These are phyloP conservation scores for Epizoanthus scotinus DNA, from an alignment of 92 coral and sea anemone genomes.

Conservation along the genomic window DNA sequence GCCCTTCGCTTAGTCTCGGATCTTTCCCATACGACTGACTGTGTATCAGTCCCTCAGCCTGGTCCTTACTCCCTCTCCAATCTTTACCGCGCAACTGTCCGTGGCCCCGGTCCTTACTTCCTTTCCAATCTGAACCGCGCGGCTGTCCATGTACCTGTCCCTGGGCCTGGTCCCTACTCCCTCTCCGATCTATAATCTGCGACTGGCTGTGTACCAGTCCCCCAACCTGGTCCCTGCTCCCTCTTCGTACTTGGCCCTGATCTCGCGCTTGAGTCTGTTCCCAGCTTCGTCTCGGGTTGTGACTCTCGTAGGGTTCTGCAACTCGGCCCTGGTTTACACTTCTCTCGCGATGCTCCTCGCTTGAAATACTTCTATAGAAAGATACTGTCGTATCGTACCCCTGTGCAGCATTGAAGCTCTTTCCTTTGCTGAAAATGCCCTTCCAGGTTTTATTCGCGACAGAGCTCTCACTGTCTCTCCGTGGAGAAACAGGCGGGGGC, in stretches of 20 bases:
- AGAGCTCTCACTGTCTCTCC: constrained; percentile 53
- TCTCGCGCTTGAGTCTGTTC: not conserved
- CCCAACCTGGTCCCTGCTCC: not conserved
- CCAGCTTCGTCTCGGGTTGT: constrained; percentile 13
- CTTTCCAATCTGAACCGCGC: too few species aligned
- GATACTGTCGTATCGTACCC: constrained; percentile 63
- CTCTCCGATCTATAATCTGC: not conserved
- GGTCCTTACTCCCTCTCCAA: not conserved
- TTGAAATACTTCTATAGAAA: constrained; percentile 55
- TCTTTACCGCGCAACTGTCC: not conserved
- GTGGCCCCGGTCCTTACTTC: not conserved
- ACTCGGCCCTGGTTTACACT: not conserved
- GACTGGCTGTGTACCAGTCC: not conserved
- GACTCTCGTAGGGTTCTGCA: constrained; percentile 27
- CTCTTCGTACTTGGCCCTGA: not conserved
- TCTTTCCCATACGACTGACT: not conserved
- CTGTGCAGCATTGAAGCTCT: constrained; percentile 61
- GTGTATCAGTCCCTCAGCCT: not conserved
- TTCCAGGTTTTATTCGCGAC: constrained; percentile 58
- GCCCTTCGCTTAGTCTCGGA: not conserved
- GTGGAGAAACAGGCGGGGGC: constrained; percentile 51
- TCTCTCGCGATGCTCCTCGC: constrained; percentile 13
- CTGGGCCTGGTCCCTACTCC: not conserved
- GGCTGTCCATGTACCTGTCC: not conserved
- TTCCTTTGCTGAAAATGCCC: constrained; percentile 59